Evolutionary conservation across 2,888 invertebrate species (phyloP).

Genomic region (Parthenolecanium corni): DNA sequence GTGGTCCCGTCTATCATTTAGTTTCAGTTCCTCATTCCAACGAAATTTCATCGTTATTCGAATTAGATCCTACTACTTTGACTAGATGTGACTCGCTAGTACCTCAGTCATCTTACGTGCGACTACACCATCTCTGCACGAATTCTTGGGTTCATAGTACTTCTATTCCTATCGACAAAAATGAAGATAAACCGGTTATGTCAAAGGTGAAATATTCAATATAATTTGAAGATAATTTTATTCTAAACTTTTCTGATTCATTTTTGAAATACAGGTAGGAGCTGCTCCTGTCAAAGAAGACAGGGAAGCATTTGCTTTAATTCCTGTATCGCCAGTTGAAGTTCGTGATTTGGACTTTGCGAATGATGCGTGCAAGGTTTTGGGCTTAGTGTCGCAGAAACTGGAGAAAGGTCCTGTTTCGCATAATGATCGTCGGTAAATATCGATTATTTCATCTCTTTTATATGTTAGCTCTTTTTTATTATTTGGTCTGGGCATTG

Average conservation of each 20-base stretch:
- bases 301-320: slow-evolving; percentile 94
- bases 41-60: slow-evolving; percentile 90
- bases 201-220: slow-evolving; percentile 75
- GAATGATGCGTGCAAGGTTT: slow-evolving; percentile 94
- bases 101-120: slow-evolving; percentile 89
- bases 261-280: slow-evolving; percentile 57
- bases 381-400: slow-evolving; percentile 68
- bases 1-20: slow-evolving; percentile 64
- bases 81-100: slow-evolving; percentile 87
- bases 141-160: slow-evolving; percentile 98
- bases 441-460: too few species aligned
- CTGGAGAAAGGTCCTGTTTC: slow-evolving; percentile 79
- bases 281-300: slow-evolving; percentile 91
- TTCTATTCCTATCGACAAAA: slow-evolving; percentile 86
- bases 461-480: too few species aligned
- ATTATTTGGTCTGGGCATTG: too few species aligned
- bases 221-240: too few species aligned
- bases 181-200: slow-evolving; percentile 95
- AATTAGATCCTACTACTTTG: slow-evolving; percentile 92
- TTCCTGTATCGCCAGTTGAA: slow-evolving; percentile 94
- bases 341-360: slow-evolving; percentile 98
- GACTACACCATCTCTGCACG: slow-evolving; percentile 85
- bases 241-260: not conserved
- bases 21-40: slow-evolving; percentile 86
- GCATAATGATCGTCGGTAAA: slow-evolving; percentile 75